Evolutionary conservation across 30 jellyfish, hydroid and myxozoan species (phyloP), one percentile per base, ranked within the genome.

Genomic region (Aurelia aurita): DNA sequence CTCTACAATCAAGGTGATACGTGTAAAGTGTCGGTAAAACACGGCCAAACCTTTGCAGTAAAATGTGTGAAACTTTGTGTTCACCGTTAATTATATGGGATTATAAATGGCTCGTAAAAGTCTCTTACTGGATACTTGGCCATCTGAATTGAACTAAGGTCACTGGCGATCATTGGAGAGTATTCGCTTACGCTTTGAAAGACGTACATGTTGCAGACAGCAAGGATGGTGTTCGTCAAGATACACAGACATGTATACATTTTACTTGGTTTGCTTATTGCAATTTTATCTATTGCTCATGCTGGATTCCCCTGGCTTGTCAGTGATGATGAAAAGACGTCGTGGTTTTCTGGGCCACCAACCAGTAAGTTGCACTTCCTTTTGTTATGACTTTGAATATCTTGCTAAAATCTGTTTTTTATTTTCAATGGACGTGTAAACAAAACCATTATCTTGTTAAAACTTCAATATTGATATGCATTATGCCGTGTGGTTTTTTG

Each of bases 301-400:
- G 91, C 91, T 67, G 85, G 85, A 16, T 43, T 81, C 29, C 91
- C 91, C 13, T 81, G 91, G 91, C 80, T 81, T 3, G 58, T 81
- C 78, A 81, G 91, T 43, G 91, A 81, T 29, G 91, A 81, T 28
- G 91, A 81, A 39, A 81, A 68, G 65, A 54, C 39, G 10, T 66
- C 91, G 19, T 81, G 91, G 91, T 57, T 57, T 53, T 67, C 85
- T 7, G 91, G 91, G 45, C 91, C 91, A 66, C 2, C 71, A 47
- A 59, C 73, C 58, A 81, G 85, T 66, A 68, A 68, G 84, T 67
- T 39, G 15, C 51, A 39, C 9, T 39, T 39, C 51, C 13, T 0
- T 15, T 39, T 39, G 51, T 8, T 0, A 39, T 39, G 9, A 0
- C 13, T 39, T 39, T 39, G 14, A 9, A 7, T 39, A 39, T 39